phyloP scores from a whole-genome alignment of 64 coral and sea anemone genomes.

The Porites lutea region DNA sequence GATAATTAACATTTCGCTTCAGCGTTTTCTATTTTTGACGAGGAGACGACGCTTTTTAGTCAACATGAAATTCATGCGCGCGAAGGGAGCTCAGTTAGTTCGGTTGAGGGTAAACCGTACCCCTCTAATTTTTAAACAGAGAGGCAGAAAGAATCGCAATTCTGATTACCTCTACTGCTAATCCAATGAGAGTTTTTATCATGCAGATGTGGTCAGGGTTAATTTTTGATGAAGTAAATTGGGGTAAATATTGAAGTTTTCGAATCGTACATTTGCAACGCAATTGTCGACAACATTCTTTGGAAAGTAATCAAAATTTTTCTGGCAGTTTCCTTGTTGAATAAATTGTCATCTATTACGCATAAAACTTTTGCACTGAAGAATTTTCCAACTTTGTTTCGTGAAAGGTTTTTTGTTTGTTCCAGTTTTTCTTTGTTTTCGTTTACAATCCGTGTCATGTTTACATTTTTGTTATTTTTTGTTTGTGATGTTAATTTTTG shows the following conservation, averaged over 20 bases:
- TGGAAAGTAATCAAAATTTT: background rate
- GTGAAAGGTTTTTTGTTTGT: background rate
- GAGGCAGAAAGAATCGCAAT: background rate
- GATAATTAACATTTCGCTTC: background rate
- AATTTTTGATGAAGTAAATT: slow-evolving; percentile 23
- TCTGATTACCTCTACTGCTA: background rate
- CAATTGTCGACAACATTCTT: too few relatives aligned
- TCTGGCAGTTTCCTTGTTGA: background rate
- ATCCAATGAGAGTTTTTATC: slow-evolving; percentile 23
- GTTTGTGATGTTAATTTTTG: background rate
- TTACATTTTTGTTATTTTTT: slow-evolving; percentile 31
- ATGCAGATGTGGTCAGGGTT: background rate
- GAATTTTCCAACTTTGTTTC: background rate
- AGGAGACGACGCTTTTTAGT: background rate
- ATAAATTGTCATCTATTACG: background rate
- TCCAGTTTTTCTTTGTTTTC: background rate
- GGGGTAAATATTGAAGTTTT: slow-evolving; percentile 1
- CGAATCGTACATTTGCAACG: background rate
- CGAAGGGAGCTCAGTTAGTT: background rate
- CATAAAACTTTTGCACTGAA: background rate
- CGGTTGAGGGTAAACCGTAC: background rate
- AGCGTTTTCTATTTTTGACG: background rate
- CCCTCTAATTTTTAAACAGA: background rate
- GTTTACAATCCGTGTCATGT: slow-evolving; percentile 3
- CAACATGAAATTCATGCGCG: background rate